Percentiles rank a stretch among this genome's conserved stretches.
phyloP scores from a whole-genome alignment of 2,797 vertebrate genomes.

The Glossophaga mutica region DNA sequence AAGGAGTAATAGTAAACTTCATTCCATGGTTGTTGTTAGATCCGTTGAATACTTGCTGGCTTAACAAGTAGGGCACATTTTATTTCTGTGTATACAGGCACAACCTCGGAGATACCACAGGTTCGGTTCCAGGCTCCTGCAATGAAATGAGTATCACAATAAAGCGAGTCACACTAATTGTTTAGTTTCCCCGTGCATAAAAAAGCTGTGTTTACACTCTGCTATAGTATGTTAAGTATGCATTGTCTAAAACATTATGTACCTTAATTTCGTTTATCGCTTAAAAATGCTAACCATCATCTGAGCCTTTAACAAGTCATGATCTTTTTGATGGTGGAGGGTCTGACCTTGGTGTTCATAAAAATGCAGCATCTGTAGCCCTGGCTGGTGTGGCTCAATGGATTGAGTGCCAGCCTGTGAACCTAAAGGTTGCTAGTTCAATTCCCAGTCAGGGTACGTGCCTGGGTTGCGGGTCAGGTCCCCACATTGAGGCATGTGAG shows the following conservation, averaged over 20 bases:
- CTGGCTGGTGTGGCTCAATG: too few relatives aligned
- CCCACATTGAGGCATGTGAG: too few relatives aligned
- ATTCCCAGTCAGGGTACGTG: too few relatives aligned
- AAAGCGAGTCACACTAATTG: not conserved
- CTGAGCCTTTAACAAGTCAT: not conserved
- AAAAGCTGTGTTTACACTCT: not conserved
- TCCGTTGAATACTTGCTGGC: not conserved
- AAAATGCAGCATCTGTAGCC: not conserved
- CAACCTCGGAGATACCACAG: not conserved
- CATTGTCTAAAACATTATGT: not conserved
- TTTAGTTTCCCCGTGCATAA: not conserved
- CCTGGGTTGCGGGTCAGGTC: too few relatives aligned
- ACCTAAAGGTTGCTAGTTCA: too few relatives aligned
- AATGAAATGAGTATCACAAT: not conserved
- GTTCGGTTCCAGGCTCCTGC: not conserved
- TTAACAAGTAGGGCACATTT: not conserved
- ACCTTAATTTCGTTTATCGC: not conserved
- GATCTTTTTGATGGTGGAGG: not conserved
- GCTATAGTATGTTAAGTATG: not conserved
- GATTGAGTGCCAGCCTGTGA: too few relatives aligned
- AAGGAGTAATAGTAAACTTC: not conserved
- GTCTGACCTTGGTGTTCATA: not conserved
- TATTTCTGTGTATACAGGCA: not conserved
- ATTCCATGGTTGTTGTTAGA: not conserved
- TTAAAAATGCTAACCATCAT: not conserved